Evolutionary conservation across 2,888 invertebrate genomes (phyloP).

Genomic region (Eupeodes latifasciatus): DNA sequence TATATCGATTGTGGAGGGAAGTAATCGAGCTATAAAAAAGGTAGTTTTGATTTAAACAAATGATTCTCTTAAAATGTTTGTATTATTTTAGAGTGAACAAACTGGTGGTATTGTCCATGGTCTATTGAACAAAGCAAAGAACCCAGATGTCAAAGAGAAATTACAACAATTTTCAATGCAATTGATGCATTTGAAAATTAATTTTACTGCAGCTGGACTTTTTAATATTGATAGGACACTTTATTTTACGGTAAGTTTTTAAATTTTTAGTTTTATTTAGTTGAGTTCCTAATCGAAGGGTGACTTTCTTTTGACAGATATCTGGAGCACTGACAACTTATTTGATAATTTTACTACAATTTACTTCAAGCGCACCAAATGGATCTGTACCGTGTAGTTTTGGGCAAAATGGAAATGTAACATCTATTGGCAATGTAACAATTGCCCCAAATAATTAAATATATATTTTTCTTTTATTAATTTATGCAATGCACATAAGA

Average conservation of each 20-base stretch:
- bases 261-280: background rate
- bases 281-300: too few species aligned
- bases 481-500: background rate
- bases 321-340: constrained; percentile 84
- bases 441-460: background rate
- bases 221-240: constrained; percentile 84
- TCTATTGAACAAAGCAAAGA: constrained; percentile 81
- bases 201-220: constrained; percentile 84
- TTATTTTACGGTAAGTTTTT: constrained; percentile 82
- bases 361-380: constrained; percentile 80
- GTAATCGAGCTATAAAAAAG: constrained; percentile 83
- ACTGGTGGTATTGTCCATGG: constrained; percentile 83
- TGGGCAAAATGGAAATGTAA: constrained; percentile 22
- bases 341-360: constrained; percentile 84
- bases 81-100: constrained; percentile 80
- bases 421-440: constrained; percentile 12
- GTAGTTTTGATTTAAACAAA: constrained; percentile 60
- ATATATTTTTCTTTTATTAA: too few species aligned
- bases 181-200: constrained; percentile 83
- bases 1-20: constrained; percentile 83
- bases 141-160: constrained; percentile 81
- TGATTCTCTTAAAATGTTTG: too few species aligned
- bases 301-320: constrained; percentile 79
- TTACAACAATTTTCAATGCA: constrained; percentile 83
- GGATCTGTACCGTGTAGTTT: constrained; percentile 39